Conservation (phyloP, 2,797 vertebrate species). For the Coreius guichenoti region DNA sequence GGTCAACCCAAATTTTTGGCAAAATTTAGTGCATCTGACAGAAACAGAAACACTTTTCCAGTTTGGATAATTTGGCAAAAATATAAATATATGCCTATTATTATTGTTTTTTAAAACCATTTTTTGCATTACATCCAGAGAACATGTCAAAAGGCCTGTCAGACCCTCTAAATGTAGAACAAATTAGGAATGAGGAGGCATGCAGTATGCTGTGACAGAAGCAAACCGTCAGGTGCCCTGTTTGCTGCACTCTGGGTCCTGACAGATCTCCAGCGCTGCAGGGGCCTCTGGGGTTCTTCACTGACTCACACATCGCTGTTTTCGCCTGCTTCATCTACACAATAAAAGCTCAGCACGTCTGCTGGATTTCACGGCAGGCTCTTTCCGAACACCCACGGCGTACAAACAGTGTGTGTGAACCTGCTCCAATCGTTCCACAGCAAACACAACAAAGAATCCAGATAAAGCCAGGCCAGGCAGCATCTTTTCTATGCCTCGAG, state of each 20-base stretch:
- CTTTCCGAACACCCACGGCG: constrained; percentile 26
- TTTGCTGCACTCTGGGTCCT: constrained; percentile 10
- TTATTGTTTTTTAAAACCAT: not conserved
- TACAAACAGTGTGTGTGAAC: constrained; percentile 35
- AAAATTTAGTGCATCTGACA: not conserved
- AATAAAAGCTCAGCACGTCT: constrained; percentile 32
- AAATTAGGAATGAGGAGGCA: not conserved
- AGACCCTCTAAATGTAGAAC: not conserved
- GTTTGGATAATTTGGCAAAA: not conserved
- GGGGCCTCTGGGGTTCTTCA: constrained; percentile 40
- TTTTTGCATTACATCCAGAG: not conserved
- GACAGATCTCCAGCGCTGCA: constrained; percentile 52
- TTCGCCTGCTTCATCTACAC: constrained; percentile 11
- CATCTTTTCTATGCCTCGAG: constrained; percentile 1
- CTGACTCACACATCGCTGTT: constrained; percentile 35
- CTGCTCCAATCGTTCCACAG: constrained; percentile 1
- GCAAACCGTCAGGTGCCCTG: not conserved
- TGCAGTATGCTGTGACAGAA: not conserved
- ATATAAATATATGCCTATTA: not conserved
- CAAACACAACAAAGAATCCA: constrained; percentile 16
- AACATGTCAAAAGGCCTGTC: not conserved
- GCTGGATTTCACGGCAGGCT: constrained; percentile 37
- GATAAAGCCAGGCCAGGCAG: not conserved
- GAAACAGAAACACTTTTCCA: not conserved
- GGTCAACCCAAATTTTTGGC: not conserved